phyloP scores from a whole-genome alignment of 1,140 invertebrate species.

The Cephus cinctus region DNA sequence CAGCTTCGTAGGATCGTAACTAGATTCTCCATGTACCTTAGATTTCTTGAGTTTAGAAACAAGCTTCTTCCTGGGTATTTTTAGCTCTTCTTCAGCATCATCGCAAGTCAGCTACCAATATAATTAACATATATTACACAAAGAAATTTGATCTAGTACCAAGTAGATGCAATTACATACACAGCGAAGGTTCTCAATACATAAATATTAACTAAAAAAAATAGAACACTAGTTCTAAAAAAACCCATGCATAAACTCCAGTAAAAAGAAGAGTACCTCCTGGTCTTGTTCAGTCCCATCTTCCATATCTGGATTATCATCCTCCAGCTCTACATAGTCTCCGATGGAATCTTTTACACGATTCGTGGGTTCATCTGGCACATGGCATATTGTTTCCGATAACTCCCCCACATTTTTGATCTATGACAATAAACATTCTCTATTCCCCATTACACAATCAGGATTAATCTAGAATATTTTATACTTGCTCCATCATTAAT shows the following conservation, averaged over 20 bases:
- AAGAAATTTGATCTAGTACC: too few species aligned
- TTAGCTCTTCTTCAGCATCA: slow-evolving; percentile 28
- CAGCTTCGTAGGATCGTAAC: slow-evolving; percentile 55
- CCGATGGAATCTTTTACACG: too few species aligned
- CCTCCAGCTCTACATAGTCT: background rate
- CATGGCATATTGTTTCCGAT: too few species aligned
- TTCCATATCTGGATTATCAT: background rate
- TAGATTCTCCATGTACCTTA: slow-evolving; percentile 49
- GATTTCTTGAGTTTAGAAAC: slow-evolving; percentile 53
- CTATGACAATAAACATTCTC: too few species aligned
- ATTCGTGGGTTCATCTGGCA: too few species aligned
- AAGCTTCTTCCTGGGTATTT: slow-evolving; percentile 40
- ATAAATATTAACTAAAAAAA: background rate
- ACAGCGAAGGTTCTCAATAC: background rate
- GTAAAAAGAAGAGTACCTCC: slow-evolving; percentile 5
- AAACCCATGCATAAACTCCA: background rate
- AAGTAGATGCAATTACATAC: too few species aligned
- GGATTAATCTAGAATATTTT: too few species aligned
- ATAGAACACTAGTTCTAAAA: too few species aligned
- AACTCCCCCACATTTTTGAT: too few species aligned
- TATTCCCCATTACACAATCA: too few species aligned
- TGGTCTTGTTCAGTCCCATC: slow-evolving; percentile 4
- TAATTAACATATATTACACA: too few species aligned
- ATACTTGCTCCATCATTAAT: too few species aligned
- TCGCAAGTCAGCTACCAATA: slow-evolving; percentile 23